Conservation (phyloP, 1,140 invertebrate species). For the Meloidogyne exigua region DNA sequence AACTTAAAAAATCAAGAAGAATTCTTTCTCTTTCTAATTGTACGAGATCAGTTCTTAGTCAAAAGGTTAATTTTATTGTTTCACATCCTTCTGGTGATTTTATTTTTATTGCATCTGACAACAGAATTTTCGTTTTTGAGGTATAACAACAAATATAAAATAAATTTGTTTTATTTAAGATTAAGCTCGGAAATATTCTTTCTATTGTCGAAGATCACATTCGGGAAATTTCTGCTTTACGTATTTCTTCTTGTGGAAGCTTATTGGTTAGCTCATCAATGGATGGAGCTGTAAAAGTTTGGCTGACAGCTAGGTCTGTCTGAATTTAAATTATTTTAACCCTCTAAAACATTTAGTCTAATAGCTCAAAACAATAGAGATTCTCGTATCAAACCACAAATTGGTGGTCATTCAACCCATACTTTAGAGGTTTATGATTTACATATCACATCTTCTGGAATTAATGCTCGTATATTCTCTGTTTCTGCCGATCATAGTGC, state of each 20-base stretch:
- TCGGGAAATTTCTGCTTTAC: conserved; percentile 7
- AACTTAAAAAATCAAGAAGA: conserved; percentile 1
- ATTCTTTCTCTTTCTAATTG: neutral
- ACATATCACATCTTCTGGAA: neutral
- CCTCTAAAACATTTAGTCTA: neutral
- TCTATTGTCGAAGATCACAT: conserved; percentile 18
- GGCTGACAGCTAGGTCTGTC: conserved; percentile 10
- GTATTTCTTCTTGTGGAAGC: conserved; percentile 16
- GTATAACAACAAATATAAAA: neutral
- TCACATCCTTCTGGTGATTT: conserved; percentile 23
- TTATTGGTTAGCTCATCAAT: conserved; percentile 19
- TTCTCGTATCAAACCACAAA: neutral
- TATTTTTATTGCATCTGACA: conserved; percentile 11
- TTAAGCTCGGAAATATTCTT: conserved; percentile 8
- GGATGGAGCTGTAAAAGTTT: conserved; percentile 17
- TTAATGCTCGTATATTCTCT: conserved; percentile 20
- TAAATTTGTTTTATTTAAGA: neutral
- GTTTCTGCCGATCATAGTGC: conserved; percentile 27
- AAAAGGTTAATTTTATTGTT: conserved; percentile 1
- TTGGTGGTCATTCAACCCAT: conserved; percentile 8
- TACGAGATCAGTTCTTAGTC: neutral
- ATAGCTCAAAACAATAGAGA: neutral
- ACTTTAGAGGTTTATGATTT: conserved; percentile 15
- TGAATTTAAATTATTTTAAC: neutral
- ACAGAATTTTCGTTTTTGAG: conserved; percentile 15